Evolutionary conservation across 2,113 vertebrate species (phyloP).

Genomic region (Cyprinodon brontotheroides): DNA sequence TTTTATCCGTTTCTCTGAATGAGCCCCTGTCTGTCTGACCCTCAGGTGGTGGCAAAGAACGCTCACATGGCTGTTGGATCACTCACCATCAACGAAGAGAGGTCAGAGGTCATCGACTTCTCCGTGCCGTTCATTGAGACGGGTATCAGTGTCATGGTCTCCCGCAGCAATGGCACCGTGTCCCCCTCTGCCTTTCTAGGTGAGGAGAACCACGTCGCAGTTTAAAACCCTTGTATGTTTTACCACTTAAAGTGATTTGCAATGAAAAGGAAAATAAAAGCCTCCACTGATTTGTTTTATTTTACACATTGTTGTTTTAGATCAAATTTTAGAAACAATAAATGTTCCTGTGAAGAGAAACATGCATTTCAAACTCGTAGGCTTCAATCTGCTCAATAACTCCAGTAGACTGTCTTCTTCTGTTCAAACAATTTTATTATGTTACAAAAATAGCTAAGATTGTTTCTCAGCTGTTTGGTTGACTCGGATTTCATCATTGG

Average conservation of each 20-base stretch:
- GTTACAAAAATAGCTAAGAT: too few species aligned
- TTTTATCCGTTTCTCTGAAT: slow-evolving; percentile 3
- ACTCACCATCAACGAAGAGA: slow-evolving; percentile 96
- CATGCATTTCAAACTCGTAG: not conserved
- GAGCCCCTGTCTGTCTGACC: slow-evolving; percentile 20
- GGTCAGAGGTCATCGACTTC: slow-evolving; percentile 98
- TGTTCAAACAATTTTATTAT: too few species aligned
- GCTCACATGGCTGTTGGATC: slow-evolving; percentile 99
- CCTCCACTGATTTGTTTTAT: not conserved
- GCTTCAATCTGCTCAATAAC: not conserved
- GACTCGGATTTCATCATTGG: too few species aligned
- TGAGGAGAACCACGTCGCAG: slow-evolving; percentile 63
- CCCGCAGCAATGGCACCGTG: slow-evolving; percentile 97
- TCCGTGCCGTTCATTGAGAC: slow-evolving; percentile 99
- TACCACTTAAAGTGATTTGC: too few species aligned
- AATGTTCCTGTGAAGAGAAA: not conserved
- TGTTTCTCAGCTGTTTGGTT: too few species aligned
- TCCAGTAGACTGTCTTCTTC: not conserved
- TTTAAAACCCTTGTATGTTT: too few species aligned
- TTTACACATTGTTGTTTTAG: not conserved
- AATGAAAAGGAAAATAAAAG: not conserved
- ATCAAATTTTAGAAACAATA: not conserved
- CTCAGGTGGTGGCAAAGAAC: slow-evolving; percentile 94
- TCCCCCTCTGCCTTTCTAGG: slow-evolving; percentile 98
- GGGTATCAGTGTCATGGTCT: slow-evolving; percentile 98